Evolutionary conservation across 2,797 vertebrate species (phyloP).

Genomic region (Sciurus vulgaris): DNA sequence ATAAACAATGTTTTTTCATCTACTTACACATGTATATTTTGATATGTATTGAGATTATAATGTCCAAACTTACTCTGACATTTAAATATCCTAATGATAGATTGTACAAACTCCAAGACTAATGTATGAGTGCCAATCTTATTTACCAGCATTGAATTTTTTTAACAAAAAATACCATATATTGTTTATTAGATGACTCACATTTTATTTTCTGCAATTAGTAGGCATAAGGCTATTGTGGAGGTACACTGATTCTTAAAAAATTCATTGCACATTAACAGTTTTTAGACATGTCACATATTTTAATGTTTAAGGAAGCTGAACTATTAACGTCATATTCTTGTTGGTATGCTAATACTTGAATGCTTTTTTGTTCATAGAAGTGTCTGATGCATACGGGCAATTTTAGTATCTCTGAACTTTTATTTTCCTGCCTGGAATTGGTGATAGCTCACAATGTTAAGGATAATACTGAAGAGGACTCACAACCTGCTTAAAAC

Average conservation of each 20-base stretch:
- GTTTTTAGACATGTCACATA: background rate
- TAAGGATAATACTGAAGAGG: background rate
- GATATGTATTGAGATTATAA: background rate
- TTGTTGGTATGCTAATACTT: background rate
- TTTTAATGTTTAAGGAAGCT: background rate
- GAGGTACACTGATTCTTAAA: background rate
- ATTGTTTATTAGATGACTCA: background rate
- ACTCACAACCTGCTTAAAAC: background rate
- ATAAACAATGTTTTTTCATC: background rate
- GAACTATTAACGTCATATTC: background rate
- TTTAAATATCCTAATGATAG: background rate
- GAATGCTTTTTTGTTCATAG: background rate
- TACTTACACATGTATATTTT: background rate
- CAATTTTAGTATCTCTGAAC: background rate
- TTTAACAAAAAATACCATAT: background rate
- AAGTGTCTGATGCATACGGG: background rate
- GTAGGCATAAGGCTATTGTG: background rate
- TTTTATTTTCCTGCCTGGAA: background rate
- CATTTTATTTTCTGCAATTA: background rate
- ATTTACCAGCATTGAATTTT: background rate
- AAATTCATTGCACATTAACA: background rate
- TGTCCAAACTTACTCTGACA: background rate
- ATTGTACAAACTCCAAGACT: background rate
- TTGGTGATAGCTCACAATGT: background rate
- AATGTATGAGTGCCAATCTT: background rate